Conservation (phyloP, 2,797 vertebrate genomes). For the Tiaroga cobitis region DNA sequence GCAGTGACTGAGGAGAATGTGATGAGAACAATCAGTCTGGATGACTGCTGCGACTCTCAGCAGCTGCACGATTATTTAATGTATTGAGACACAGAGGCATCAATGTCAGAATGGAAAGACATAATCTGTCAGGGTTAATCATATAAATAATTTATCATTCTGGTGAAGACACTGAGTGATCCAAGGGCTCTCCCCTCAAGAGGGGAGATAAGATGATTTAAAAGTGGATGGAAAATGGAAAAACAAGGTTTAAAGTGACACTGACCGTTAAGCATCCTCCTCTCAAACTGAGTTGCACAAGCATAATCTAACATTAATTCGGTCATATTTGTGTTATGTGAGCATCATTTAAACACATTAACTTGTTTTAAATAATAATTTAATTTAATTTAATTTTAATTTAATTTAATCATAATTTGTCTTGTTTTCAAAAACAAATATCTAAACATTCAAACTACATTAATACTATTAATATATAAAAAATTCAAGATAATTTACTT, state of each 20-base stretch:
- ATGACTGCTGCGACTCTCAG: conserved; percentile 37
- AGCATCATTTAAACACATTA: background rate
- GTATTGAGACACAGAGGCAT: conserved; percentile 46
- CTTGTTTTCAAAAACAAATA: background rate
- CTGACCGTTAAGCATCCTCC: background rate
- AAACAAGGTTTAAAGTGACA: conserved; percentile 14
- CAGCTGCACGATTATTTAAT: conserved; percentile 29
- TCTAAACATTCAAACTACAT: too few relatives aligned
- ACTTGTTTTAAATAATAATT: too few relatives aligned
- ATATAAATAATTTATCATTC: conserved; percentile 47
- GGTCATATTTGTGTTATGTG: background rate
- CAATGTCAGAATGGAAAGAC: conserved; percentile 50
- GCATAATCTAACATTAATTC: conserved; percentile 5
- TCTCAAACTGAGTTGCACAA: background rate
- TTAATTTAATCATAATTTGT: background rate
- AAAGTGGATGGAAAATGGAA: conserved; percentile 19
- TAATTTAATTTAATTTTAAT: too few relatives aligned
- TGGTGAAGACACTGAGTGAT: conserved; percentile 30
- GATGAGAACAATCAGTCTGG: conserved; percentile 29
- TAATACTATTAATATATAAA: background rate
- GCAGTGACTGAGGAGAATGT: conserved; percentile 31
- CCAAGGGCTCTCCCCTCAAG: background rate
- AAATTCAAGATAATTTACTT: too few relatives aligned
- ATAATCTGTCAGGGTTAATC: conserved; percentile 47
- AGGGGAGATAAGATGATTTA: conserved; percentile 16